A percentile compares a stretch with the other conserved stretches of the same genome.
Evolutionary conservation across 1,140 invertebrate genomes (phyloP).

Genomic region (Leucophenga varia): DNA sequence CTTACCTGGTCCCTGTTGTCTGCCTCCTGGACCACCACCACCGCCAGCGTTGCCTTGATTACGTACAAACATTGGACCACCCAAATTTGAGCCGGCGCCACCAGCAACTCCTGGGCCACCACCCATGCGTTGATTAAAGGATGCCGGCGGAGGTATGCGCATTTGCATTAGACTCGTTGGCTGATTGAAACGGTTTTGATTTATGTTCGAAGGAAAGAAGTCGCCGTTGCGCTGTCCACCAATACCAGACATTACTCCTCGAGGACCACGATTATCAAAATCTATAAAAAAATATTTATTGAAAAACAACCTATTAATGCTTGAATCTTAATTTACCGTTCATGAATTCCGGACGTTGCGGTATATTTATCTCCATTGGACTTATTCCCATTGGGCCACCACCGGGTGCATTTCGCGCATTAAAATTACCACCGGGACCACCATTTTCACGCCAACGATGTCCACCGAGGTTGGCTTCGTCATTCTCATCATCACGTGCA

Average conservation of each 20-base stretch:
- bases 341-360: constrained; percentile 18
- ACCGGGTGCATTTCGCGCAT: constrained; percentile 22
- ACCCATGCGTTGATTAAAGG: constrained; percentile 43
- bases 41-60: constrained; percentile 33
- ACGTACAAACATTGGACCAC: constrained; percentile 38
- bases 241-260: constrained; percentile 15
- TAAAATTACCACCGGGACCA: constrained; percentile 22
- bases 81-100: constrained; percentile 24
- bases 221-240: constrained; percentile 28
- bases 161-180: constrained; percentile 53
- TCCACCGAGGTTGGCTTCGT: constrained; percentile 28
- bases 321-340: constrained; percentile 16
- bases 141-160: constrained; percentile 47
- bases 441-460: constrained; percentile 37
- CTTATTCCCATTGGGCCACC: constrained; percentile 10
- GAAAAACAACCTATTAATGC: no score
- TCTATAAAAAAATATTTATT: no score
- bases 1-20: constrained; percentile 45
- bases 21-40: constrained; percentile 20
- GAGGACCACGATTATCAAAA: constrained; percentile 13
- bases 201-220: constrained; percentile 41
- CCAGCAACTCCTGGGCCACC: constrained; percentile 26
- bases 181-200: constrained; percentile 49
- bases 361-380: constrained; percentile 10
- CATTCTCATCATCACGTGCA: constrained; percentile 34